A percentile compares a stretch with the other conserved stretches of the same genome.
Evolutionary conservation across 2,797 vertebrate species (phyloP).

Genomic region (Cirrhinus molitorella): DNA sequence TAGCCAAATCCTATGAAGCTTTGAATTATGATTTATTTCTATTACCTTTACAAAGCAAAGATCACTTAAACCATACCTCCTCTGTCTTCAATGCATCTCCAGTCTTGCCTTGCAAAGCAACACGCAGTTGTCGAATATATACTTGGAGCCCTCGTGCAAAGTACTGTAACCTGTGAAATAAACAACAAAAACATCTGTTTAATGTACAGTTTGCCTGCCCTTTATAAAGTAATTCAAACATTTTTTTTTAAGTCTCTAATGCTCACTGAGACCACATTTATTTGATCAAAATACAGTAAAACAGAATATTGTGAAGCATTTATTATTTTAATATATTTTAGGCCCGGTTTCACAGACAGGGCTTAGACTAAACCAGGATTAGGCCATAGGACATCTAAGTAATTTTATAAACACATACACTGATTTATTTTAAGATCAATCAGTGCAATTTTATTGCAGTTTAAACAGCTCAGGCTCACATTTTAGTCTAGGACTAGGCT

Average conservation of each 20-base stretch:
- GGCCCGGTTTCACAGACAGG: no score
- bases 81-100: conserved; percentile 98
- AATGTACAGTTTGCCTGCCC: background rate
- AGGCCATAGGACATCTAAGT: no score
- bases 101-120: conserved; percentile 96
- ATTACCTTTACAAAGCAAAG: no score
- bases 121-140: conserved; percentile 94
- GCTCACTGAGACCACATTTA: no score
- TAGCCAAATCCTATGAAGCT: no score
- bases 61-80: conserved; percentile 79
- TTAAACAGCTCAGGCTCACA: no score
- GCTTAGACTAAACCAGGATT: no score
- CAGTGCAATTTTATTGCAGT: no score
- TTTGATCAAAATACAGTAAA: background rate
- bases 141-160: conserved; percentile 97
- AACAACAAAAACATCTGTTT: background rate
- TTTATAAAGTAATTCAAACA: background rate
- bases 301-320: background rate
- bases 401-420: no score
- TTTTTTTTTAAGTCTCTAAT: background rate
- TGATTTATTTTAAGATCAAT: no score
- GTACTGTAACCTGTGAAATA: conserved; percentile 88
- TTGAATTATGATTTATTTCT: no score
- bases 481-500: no score
- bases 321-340: background rate